These are phyloP conservation scores for Echiichthys vipera DNA, from an alignment of 2,797 vertebrate genomes.

Conservation along the genomic window DNA sequence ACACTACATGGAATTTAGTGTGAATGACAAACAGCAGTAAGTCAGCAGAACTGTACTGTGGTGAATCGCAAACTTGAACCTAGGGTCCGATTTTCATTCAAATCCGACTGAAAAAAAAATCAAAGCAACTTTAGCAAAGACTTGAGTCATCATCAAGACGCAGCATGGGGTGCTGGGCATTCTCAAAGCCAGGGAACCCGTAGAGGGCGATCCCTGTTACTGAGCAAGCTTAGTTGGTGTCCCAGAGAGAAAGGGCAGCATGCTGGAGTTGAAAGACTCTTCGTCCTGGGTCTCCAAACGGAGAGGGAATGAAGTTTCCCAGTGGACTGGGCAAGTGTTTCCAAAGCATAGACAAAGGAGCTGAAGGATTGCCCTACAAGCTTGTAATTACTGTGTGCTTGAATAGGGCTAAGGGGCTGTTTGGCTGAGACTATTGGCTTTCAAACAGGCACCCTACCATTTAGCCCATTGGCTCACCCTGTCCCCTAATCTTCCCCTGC, in stretches of 20 bases:
- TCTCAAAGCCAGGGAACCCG: slow-evolving; percentile 14
- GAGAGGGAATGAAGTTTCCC: slow-evolving; percentile 66
- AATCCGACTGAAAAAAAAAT: slow-evolving; percentile 35
- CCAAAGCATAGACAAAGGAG: slow-evolving; percentile 72
- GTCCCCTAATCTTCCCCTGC: slow-evolving; percentile 70
- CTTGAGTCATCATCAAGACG: slow-evolving; percentile 43
- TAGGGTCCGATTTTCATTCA: slow-evolving; percentile 7
- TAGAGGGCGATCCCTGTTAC: slow-evolving; percentile 18
- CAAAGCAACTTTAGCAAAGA: slow-evolving; percentile 19
- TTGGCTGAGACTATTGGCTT: slow-evolving; percentile 77
- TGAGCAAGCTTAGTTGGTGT: slow-evolving; percentile 38
- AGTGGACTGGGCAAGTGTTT: slow-evolving; percentile 75
- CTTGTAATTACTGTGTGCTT: slow-evolving; percentile 81
- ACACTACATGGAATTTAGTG: slow-evolving; percentile 25
- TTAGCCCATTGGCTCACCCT: slow-evolving; percentile 66
- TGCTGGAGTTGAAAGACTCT: slow-evolving; percentile 50
- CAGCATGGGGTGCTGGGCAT: slow-evolving; percentile 4
- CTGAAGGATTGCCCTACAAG: slow-evolving; percentile 75
- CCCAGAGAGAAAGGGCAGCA: slow-evolving; percentile 54
- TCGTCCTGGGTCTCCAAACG: slow-evolving; percentile 60
- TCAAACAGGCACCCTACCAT: slow-evolving; percentile 75
- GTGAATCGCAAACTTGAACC: slow-evolving; percentile 49
- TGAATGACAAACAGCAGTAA: slow-evolving; percentile 46
- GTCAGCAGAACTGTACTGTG: slow-evolving; percentile 31
- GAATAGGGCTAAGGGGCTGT: slow-evolving; percentile 74